A percentile compares a stretch with the other conserved stretches of the same genome.
Evolutionary conservation across 2,113 vertebrate genomes (phyloP).

Genomic region (Microcebus murinus): DNA sequence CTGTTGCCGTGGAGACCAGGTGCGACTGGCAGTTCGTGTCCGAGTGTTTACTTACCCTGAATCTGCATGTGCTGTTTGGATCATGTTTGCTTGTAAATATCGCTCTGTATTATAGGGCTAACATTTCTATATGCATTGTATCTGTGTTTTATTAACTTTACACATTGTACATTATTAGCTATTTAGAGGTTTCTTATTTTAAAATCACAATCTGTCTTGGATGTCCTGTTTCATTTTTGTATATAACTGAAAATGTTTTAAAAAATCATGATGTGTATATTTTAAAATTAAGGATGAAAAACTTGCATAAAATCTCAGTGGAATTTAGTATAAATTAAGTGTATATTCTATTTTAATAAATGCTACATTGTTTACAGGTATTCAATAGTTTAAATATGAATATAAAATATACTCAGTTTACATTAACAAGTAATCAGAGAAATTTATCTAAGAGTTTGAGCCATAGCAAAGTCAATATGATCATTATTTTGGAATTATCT

Average conservation of each 20-base stretch:
- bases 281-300: constrained; percentile 70
- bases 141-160: constrained; percentile 39
- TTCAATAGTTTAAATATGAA: constrained; percentile 70
- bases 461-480: constrained; percentile 46
- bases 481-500: constrained; percentile 67
- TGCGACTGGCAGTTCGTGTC: constrained; percentile 94
- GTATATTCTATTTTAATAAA: constrained; percentile 85
- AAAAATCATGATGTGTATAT: constrained; percentile 55
- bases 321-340: constrained; percentile 82
- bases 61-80: constrained; percentile 95
- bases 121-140: constrained; percentile 34
- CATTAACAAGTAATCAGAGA: constrained; percentile 26
- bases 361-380: constrained; percentile 72
- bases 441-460: constrained; percentile 50
- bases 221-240: constrained; percentile 63
- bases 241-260: constrained; percentile 66
- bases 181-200: constrained; percentile 53
- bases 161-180: constrained; percentile 38
- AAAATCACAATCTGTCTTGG: constrained; percentile 60
- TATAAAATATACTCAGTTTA: constrained; percentile 49
- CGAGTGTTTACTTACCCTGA: constrained; percentile 96
- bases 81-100: constrained; percentile 99
- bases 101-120: constrained; percentile 92
- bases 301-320: constrained; percentile 70
- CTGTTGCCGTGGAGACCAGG: constrained; percentile 96